Base-by-base conservation (phyloP, 1,140 invertebrate genomes). In the Drosophila varians region DNA sequence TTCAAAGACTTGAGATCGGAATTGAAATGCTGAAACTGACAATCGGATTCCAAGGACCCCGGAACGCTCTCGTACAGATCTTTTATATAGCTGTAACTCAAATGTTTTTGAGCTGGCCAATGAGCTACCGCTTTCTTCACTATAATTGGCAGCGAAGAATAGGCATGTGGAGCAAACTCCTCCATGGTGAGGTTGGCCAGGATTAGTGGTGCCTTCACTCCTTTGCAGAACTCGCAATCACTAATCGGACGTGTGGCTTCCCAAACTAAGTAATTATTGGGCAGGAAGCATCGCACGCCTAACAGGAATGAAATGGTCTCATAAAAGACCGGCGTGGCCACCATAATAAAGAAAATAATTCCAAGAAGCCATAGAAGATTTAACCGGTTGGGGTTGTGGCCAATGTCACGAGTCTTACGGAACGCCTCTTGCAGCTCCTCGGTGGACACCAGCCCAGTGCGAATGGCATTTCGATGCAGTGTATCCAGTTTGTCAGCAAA, bases 11-110 rank as follows among this genome's bases (percentile, higher is more conserved):
- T 93, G 76, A 98, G 95, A 89, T 97, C 94, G 12, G 97, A 97
- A 90, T 96, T 95, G 84, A 98, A 98, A 55, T 96, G 96, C 61
- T 98, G 94, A 91, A 98, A 98, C 89, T 98, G 97, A 83, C 97
- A 98, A 52, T 95, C 95, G 56, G 95, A 93, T 38, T 96, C 93
- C 88, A 95, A 94, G 54, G 94, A 93, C 34, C 93, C 95, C 0
- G 92, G 92, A 40, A 93, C 93, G 40, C 91, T 90, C 25, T 94
- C 92, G 91, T 97, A 98, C 4, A 98, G 87, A 36, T 94, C 89
- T 88, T 95, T 95, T 56, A 98, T 96, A 90, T 94, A 96, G n/a
- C 94, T 84, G 89, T 94, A 95, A 91, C 92, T 94, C 80, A 98
- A 96, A 1, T 92, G 84, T 46, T 93, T 91, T 51, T 94, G 93